A percentile compares a stretch with the other conserved stretches of the same genome.
phyloP scores from a whole-genome alignment of 2,797 vertebrate species.

The Hypotaenidia okinawae region DNA sequence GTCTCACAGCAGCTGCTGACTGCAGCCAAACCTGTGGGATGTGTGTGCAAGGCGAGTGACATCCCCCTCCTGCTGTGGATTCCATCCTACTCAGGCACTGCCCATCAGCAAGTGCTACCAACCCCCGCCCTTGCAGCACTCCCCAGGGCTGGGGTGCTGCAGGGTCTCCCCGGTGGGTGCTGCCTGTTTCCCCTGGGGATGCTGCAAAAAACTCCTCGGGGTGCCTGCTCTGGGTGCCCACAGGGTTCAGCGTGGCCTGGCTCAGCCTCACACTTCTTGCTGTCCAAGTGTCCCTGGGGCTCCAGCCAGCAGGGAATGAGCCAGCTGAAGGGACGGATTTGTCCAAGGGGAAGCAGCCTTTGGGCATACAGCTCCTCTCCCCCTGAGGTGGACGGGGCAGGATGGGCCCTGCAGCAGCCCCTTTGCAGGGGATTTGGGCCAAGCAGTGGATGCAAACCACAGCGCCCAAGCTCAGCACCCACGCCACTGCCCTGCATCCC shows the following conservation, averaged over 20 bases:
- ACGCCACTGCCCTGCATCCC: fast-evolving
- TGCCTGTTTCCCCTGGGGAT: background rate
- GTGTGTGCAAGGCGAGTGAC: fast-evolving
- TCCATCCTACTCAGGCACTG: background rate
- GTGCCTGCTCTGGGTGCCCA: fast-evolving
- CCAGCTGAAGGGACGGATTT: fast-evolving
- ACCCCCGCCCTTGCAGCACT: fast-evolving
- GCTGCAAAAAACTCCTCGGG: background rate
- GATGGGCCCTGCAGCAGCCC: background rate
- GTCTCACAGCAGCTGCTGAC: fast-evolving
- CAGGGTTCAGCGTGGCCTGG: background rate
- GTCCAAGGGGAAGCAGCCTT: background rate
- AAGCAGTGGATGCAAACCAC: background rate
- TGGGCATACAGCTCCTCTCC: background rate
- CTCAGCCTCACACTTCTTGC: background rate
- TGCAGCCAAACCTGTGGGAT: fast-evolving
- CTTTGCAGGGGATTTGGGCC: background rate
- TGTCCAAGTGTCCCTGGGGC: background rate
- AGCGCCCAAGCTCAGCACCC: background rate
- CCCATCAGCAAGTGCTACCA: fast-evolving
- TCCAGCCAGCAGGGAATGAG: no score
- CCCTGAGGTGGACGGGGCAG: fast-evolving
- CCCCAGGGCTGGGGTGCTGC: fast-evolving
- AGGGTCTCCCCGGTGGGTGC: fast-evolving
- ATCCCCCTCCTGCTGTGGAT: fast-evolving